phyloP scores from a whole-genome alignment of 53 echinoderm and acorn worm species.

The Hippasteria phrygiana region DNA sequence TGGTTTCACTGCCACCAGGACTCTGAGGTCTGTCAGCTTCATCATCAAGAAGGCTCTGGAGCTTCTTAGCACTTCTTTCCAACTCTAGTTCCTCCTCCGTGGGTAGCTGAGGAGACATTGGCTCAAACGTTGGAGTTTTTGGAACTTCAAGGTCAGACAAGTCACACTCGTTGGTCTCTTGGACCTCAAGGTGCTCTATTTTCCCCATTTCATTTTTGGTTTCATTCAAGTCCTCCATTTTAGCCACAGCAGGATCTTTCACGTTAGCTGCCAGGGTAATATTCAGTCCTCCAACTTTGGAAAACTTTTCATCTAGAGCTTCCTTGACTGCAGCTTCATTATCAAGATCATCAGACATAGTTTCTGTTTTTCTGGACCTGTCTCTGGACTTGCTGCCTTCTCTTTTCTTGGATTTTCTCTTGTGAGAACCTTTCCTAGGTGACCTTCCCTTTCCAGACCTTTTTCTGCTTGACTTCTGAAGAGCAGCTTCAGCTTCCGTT shows the following conservation, averaged over 20 bases:
- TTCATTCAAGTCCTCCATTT: slow-evolving; percentile 24
- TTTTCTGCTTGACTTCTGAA: slow-evolving; percentile 35
- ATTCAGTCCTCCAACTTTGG: slow-evolving; percentile 66
- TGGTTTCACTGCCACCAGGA: slow-evolving; percentile 3
- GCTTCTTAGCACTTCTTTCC: slow-evolving; percentile 50
- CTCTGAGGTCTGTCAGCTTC: slow-evolving; percentile 45
- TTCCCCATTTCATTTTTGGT: slow-evolving; percentile 33
- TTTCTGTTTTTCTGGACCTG: slow-evolving; percentile 46
- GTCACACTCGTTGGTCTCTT: slow-evolving; percentile 53
- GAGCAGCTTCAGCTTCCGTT: slow-evolving; percentile 35
- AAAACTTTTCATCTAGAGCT: slow-evolving; percentile 43
- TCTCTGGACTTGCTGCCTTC: slow-evolving; percentile 52
- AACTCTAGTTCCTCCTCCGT: slow-evolving; percentile 63
- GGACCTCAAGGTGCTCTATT: slow-evolving; percentile 25
- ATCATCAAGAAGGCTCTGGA: slow-evolving; percentile 54
- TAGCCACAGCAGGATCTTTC: background rate
- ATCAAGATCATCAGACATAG: slow-evolving; percentile 58
- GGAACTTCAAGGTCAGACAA: slow-evolving; percentile 55
- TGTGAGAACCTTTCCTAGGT: slow-evolving; percentile 48
- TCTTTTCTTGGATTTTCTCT: slow-evolving; percentile 68
- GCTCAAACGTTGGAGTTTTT: slow-evolving; percentile 63
- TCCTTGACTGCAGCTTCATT: slow-evolving; percentile 70
- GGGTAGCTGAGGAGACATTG: slow-evolving; percentile 46
- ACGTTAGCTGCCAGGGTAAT: slow-evolving; percentile 14
- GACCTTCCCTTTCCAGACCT: slow-evolving; percentile 56